phyloP scores from a whole-genome alignment of 2,888 invertebrate species.

The Coelinius sp. region DNA sequence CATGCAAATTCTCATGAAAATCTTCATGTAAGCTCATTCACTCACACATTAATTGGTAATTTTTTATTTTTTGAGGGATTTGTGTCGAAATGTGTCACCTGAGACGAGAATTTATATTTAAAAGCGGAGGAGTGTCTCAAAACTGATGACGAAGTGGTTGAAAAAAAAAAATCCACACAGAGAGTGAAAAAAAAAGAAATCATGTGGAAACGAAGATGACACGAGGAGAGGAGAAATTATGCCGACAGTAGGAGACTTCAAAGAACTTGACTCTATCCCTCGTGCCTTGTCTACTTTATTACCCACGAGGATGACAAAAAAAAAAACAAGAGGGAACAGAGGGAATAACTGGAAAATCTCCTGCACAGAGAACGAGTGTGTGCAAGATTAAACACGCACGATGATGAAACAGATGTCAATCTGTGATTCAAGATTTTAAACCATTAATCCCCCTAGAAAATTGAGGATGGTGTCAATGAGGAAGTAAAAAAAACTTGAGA shows the following conservation, averaged over 20 bases:
- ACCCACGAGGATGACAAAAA: slow-evolving; percentile 28
- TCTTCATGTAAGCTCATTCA: too few species aligned
- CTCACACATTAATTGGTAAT: background rate
- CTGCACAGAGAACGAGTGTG: too few species aligned
- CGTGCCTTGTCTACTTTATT: slow-evolving; percentile 30
- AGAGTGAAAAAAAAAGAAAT: slow-evolving; percentile 27
- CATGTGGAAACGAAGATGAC: slow-evolving; percentile 19
- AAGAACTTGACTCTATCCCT: slow-evolving; percentile 49
- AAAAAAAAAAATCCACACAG: slow-evolving; percentile 40
- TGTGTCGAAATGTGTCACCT: slow-evolving; percentile 12
- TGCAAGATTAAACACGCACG: too few species aligned
- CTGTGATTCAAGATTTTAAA: too few species aligned
- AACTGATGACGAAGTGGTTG: slow-evolving; percentile 35
- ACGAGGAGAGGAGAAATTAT: slow-evolving; percentile 51
- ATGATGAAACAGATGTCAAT: too few species aligned
- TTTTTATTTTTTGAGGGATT: background rate
- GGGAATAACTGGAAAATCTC: slow-evolving; percentile 8
- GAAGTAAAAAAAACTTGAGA: background rate
- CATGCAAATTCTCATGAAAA: too few species aligned
- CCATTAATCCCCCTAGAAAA: too few species aligned
- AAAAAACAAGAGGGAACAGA: slow-evolving; percentile 22
- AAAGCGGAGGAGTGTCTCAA: slow-evolving; percentile 25
- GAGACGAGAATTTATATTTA: slow-evolving; percentile 1
- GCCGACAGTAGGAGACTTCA: slow-evolving; percentile 57
- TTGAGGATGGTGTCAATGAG: background rate